Evolutionary conservation across 2,888 invertebrate species (phyloP), one percentile per base, ranked within the genome.

Genomic region (Nomada flava): DNA sequence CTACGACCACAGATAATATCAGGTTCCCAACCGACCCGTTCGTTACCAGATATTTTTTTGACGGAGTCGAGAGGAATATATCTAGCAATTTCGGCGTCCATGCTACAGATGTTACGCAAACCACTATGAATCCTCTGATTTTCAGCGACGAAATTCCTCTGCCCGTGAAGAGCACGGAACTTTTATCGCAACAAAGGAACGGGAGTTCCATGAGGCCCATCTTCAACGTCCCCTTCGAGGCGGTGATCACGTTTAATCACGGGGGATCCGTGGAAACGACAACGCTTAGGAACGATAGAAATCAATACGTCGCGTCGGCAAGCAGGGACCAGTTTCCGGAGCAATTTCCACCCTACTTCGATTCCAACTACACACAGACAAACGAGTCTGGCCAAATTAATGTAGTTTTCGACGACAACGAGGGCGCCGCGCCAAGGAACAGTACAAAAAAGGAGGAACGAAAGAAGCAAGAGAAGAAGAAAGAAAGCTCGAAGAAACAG

Each of bases 221-320:
- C 4, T 85, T 93, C 15, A 90, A 92, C 0, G 88, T 93, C 26
- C 93, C 93, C 0, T 94, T 94, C 67, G 93, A 94, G 60, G 93
- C 93, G 0, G 84, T 89, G 36, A 92, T 94, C 23, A 93, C 93
- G 3, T 92, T 94, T 18, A 91, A 91, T 0, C 86, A 91, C 26
- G 91, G 91, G 29, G 79, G 83, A 3, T 36, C 82, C 0, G 1
- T 55, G 0, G 85, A 81, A 13, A n/a, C 82, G 18, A 69, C 68
- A 0, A 78, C 78, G 0, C 23, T 60, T 11, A 82, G 79, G 1
- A 71, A 29, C 1, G 77, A 83, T 1, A 36, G 18, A 1, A 69
- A 67, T 0, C 62, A 73, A 9, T 73, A 69, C n/a, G 62, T 71
- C 2, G 15, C 42, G 11, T 10, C 70, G 13, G 76, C 62, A 0